phyloP scores from a whole-genome alignment of 2,888 invertebrate genomes.

The Abrostola tripartita region DNA sequence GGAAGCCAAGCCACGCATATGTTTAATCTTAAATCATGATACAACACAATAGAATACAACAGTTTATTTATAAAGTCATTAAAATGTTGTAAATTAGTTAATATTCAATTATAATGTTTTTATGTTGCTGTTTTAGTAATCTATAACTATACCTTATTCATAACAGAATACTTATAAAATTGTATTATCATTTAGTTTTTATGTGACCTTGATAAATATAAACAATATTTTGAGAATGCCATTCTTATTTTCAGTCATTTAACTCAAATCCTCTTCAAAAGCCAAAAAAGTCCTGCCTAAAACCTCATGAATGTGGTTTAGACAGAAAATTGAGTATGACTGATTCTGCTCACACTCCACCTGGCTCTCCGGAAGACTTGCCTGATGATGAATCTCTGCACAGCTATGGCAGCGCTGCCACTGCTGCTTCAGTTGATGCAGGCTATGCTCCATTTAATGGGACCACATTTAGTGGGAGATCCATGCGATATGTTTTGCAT shows the following conservation, averaged over 20 bases:
- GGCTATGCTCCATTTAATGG: conserved; percentile 93
- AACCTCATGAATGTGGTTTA: conserved; percentile 74
- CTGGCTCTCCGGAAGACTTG: conserved; percentile 89
- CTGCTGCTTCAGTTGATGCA: conserved; percentile 94
- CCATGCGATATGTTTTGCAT: conserved; percentile 94
- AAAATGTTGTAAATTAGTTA: conserved; percentile 18
- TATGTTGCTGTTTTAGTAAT: too few species aligned
- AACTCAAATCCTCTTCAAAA: conserved; percentile 78
- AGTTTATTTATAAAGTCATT: conserved; percentile 21
- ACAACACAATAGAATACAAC: conserved; percentile 3
- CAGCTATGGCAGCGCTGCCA: conserved; percentile 93
- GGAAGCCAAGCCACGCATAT: conserved; percentile 51
- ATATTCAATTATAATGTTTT: neutral
- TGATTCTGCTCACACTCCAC: conserved; percentile 88
- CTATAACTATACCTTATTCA: too few species aligned
- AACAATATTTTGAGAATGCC: conserved; percentile 14
- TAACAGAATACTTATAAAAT: neutral
- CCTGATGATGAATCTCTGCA: conserved; percentile 94
- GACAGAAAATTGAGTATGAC: conserved; percentile 80
- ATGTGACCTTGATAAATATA: conserved; percentile 10
- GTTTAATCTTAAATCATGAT: conserved; percentile 21
- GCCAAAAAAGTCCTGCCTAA: conserved; percentile 78
- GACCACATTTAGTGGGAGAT: conserved; percentile 91
- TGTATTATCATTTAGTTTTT: neutral
- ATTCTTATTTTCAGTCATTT: conserved; percentile 77